These are phyloP conservation scores for Sinocyclocheilus rhinocerous DNA, from an alignment of 2,113 vertebrate genomes.

Conservation along the genomic window DNA sequence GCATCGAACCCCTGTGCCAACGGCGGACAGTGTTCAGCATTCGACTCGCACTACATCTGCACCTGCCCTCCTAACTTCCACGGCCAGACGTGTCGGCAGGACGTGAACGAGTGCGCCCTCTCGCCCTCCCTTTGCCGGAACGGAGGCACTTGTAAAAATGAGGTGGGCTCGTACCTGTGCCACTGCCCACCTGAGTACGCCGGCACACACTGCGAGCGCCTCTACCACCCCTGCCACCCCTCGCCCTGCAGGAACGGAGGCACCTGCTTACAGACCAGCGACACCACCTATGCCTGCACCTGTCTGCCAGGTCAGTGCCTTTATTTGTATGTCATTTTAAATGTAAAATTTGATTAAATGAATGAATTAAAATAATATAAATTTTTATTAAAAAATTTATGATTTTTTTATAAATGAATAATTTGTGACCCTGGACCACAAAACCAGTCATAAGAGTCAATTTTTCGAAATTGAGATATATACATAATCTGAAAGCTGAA, in stretches of 20 bases:
- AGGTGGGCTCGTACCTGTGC: slow-evolving; percentile 87
- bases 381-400: too few relatives aligned
- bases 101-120: slow-evolving; percentile 86
- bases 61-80: slow-evolving; percentile 83
- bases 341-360: too few relatives aligned
- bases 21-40: slow-evolving; percentile 83
- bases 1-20: slow-evolving; percentile 97
- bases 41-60: slow-evolving; percentile 85
- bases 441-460: too few relatives aligned
- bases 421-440: too few relatives aligned
- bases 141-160: slow-evolving; percentile 83
- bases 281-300: slow-evolving; percentile 88
- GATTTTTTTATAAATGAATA: too few relatives aligned
- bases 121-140: slow-evolving; percentile 78
- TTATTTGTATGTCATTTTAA: background rate
- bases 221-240: slow-evolving; percentile 93
- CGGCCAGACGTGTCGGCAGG: slow-evolving; percentile 88
- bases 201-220: slow-evolving; percentile 85
- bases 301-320: slow-evolving; percentile 88
- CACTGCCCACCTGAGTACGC: slow-evolving; percentile 81
- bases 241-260: slow-evolving; percentile 94
- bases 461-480: too few relatives aligned
- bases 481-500: too few relatives aligned
- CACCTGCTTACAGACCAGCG: slow-evolving; percentile 90
- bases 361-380: too few relatives aligned